Evolutionary conservation across 2,888 invertebrate genomes (phyloP).

Genomic region (Leucophenga montana): DNA sequence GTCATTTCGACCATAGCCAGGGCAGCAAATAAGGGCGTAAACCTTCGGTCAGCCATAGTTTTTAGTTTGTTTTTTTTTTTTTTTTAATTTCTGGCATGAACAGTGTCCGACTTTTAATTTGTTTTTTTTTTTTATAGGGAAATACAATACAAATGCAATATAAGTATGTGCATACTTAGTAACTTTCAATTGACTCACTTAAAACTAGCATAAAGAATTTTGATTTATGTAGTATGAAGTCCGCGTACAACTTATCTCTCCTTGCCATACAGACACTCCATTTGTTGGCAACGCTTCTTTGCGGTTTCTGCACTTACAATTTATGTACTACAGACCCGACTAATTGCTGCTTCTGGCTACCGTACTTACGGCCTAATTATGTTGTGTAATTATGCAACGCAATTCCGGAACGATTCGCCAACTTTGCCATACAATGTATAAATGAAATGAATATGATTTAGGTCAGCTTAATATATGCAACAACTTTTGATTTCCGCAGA

Average conservation of each 20-base stretch:
- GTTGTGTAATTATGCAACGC: slow-evolving; percentile 11
- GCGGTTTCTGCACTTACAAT: neutral
- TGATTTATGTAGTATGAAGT: neutral
- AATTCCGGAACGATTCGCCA: neutral
- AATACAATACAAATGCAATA: neutral
- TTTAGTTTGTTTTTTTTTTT: too few relatives aligned
- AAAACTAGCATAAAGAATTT: too few relatives aligned
- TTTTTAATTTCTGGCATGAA: neutral
- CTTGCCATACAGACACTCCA: too few relatives aligned
- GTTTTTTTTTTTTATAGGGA: too few relatives aligned
- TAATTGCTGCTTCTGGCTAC: slow-evolving; percentile 19
- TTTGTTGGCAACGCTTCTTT: neutral
- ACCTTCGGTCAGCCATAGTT: slow-evolving; percentile 1
- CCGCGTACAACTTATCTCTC: neutral
- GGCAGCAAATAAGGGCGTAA: neutral
- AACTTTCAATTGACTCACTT: too few relatives aligned
- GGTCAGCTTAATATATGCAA: slow-evolving; percentile 18
- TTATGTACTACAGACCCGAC: slow-evolving; percentile 9
- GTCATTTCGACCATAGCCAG: neutral
- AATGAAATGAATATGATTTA: neutral
- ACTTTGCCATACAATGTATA: neutral
- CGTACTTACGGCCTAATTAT: slow-evolving; percentile 22
- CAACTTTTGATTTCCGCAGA: slow-evolving; percentile 10
- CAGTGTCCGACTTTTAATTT: too few relatives aligned
- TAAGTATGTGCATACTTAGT: too few relatives aligned